A percentile compares a stretch with the other conserved stretches of the same genome.
These are phyloP conservation scores for Elanoides forficatus DNA, from an alignment of 2,113 vertebrate genomes.

Conservation along the genomic window DNA sequence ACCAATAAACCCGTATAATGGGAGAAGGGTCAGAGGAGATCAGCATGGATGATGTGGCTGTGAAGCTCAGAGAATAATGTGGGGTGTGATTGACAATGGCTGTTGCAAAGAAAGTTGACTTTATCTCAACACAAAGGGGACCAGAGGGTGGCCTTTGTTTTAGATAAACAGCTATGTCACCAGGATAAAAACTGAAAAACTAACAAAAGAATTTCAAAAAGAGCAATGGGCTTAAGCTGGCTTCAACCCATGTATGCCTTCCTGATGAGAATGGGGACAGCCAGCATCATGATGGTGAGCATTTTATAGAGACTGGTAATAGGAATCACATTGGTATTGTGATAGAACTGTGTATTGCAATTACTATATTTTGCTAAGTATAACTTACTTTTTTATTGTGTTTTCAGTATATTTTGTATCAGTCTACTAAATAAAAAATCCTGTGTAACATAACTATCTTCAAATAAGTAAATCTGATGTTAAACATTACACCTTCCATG, in stretches of 20 bases:
- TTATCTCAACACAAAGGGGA: not conserved
- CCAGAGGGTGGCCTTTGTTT: not conserved
- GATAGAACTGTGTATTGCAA: not conserved
- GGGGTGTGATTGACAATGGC: not conserved
- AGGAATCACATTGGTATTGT: not conserved
- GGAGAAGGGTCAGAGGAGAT: not conserved
- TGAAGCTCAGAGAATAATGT: not conserved
- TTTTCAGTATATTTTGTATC: not conserved
- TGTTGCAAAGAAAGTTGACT: not conserved
- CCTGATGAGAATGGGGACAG: not conserved
- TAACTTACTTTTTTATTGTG: not conserved
- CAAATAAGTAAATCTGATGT: not conserved
- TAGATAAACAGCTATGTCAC: not conserved
- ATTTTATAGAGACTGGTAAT: not conserved
- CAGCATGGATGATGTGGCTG: not conserved
- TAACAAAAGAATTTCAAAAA: not conserved
- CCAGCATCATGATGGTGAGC: not conserved
- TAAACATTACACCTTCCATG: not conserved
- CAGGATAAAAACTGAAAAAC: not conserved
- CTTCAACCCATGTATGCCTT: not conserved
- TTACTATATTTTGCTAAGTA: not conserved
- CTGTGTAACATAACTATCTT: not conserved
- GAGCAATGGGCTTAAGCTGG: not conserved
- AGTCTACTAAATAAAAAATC: not conserved
- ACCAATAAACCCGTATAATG: not conserved